Evolutionary conservation across 2,113 vertebrate genomes (phyloP).

Genomic region (Onychostoma macrolepis): DNA sequence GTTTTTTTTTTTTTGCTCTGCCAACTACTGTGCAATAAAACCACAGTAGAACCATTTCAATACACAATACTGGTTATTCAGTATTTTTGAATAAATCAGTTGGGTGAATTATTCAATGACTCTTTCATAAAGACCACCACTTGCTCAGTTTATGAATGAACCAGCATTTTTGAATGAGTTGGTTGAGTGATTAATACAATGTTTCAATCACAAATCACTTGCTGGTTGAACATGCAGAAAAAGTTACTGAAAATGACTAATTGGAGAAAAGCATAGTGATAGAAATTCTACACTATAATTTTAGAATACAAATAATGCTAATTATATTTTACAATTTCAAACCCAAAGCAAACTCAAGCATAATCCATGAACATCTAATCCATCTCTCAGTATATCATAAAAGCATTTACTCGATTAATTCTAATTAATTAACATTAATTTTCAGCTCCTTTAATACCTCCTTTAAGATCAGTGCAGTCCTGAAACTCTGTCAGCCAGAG

Average conservation of each 20-base stretch:
- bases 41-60: neutral
- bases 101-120: neutral
- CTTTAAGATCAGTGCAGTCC: neutral
- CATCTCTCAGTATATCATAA: neutral
- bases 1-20: neutral
- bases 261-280: neutral
- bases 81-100: neutral
- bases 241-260: neutral
- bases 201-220: neutral
- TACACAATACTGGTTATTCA: neutral
- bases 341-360: neutral
- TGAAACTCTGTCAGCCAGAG: neutral
- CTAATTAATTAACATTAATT: neutral
- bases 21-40: neutral
- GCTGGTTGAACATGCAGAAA: neutral
- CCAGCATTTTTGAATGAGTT: too few species aligned
- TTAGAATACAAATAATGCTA: neutral
- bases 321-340: neutral
- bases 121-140: neutral
- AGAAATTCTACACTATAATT: neutral
- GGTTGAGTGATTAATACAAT: neutral
- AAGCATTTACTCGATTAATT: neutral
- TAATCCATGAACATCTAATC: neutral
- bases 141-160: too few species aligned
- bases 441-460: neutral